Evolutionary conservation across 1,140 invertebrate species (phyloP), one percentile per base, ranked within the genome.

Genomic region (Trichomalopsis sarcophagae): DNA sequence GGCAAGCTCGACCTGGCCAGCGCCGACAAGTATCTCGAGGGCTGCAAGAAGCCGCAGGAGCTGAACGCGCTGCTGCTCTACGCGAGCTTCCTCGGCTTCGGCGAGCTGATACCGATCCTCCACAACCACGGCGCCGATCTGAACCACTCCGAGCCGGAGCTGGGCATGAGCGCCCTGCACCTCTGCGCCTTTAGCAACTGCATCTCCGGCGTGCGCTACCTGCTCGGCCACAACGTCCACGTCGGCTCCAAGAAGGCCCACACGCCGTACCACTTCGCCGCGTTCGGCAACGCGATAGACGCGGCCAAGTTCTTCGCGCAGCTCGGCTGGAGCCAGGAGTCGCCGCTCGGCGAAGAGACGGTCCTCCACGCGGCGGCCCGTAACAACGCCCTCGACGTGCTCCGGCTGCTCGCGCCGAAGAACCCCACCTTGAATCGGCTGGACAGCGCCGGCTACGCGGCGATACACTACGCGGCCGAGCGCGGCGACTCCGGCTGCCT

Each of bases 221-320:
- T 97, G 7, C 94, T 97, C 62, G 44, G 73, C 1, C 94, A 95
- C 86, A 96, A 96, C 2, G 94, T 97, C 5, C 96, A 96, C 92
- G 92, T 94, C 33, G 94, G 94, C 86, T 76, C n/a, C 7, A 94
- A 94, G 82, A 95, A 95, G 91, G 95, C 94, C 86, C 96, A 96
- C 88, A 96, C 95, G 1, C 96, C 97, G 1, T 94, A 97, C 84
- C 97, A 97, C 91, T 97, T 96, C 89, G 96, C 97, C 7, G 96
- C 96, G 40, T 96, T 97, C 89, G 96, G 96, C 1, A 96, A 97
- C 89, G 96, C 96, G 66, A 93, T 95, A 9, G 95, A 96, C 89
- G 96, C 96, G 11, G 95, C 96, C 78, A 95, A 95, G 91, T 94
- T 96, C 85, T 93, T 97, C 47, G 93, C 97, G 73, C 95, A 95